Evolutionary conservation across 2,113 vertebrate species (phyloP), one percentile per base, ranked within the genome.

Genomic region (Mellivora capensis): DNA sequence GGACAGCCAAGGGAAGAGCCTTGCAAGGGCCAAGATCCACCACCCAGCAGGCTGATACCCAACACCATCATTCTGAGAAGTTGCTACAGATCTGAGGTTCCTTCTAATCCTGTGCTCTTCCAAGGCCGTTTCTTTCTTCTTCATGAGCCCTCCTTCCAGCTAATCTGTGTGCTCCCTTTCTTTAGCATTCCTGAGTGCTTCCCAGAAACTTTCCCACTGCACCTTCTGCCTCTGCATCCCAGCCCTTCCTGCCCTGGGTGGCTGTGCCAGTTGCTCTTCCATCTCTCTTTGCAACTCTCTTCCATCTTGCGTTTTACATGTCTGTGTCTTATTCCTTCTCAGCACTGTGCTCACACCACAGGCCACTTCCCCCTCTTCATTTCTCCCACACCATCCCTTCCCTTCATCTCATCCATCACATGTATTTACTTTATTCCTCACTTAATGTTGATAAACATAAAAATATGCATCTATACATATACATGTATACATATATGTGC

Each of bases 11-110:
- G 8, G 42, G 49, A 42, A 64, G 54, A 82, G 7, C 9, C 10
- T 6, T 3, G 5, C 44, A 39, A 27, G 7, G 25, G 0, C 34
- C 12, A 15, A 7, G 2, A 13, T 18, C 47, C 34, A 21, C 27
- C 57, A 15, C 11, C 13, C 5, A 71, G 39, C 20, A 69, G 27
- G 7, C 18, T 44, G 17, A 54, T 18, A 7, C 1, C 42, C 42
- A n/a, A 31, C 6, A 11, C 69, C 59, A 14, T 77, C 13, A 27
- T 67, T 47, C 76, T 39, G 34, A 31, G 20, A 18, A 42, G 52
- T 69, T 20, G 27, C 0, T 21, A 4, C 6, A 61, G 23, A 18
- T 59, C 49, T 67, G 27, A 27, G 34, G 1, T 7, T 82, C 61
- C 44, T 80, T 81, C 49, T 29, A 39, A 91, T 49, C 27, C 15